Conservation (phyloP, 2,888 invertebrate species). For the Drosophila conformis region DNA sequence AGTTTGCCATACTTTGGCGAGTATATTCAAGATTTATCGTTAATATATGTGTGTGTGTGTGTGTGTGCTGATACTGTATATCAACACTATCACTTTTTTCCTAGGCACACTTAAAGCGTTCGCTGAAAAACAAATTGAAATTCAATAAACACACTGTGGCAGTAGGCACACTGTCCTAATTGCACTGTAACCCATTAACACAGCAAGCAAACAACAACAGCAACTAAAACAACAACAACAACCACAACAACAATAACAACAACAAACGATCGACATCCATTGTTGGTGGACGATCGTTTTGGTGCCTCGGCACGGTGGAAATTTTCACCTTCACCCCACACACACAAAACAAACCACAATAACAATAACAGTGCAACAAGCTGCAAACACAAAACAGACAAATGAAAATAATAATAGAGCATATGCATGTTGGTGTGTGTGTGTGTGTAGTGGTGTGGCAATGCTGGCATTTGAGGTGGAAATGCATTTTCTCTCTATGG, state of each 20-base stretch:
- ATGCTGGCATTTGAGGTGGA: conserved; percentile 21
- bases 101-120: not conserved
- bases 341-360: conserved; percentile 16
- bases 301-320: conserved; percentile 35
- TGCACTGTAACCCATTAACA: conserved; percentile 79
- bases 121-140: conserved; percentile 36
- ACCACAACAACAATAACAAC: conserved; percentile 15
- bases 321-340: conserved; percentile 77
- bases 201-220: conserved; percentile 47
- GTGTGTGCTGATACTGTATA: not conserved
- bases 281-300: conserved; percentile 61
- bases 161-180: conserved; percentile 67
- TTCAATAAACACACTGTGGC: conserved; percentile 49
- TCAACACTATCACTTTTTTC: conserved; percentile 27
- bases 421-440: conserved; percentile 23
- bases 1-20: not conserved
- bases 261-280: conserved; percentile 55
- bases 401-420: conserved; percentile 51
- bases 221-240: conserved; percentile 30
- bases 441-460: conserved; percentile 11
- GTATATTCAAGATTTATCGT: not conserved
- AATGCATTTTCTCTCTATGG: conserved; percentile 50
- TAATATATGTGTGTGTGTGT: not conserved
- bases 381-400: conserved; percentile 39
- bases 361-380: conserved; percentile 35